Evolutionary conservation across 2,113 vertebrate genomes (phyloP), one percentile per base, ranked within the genome.

Genomic region (Centropristis striata): DNA sequence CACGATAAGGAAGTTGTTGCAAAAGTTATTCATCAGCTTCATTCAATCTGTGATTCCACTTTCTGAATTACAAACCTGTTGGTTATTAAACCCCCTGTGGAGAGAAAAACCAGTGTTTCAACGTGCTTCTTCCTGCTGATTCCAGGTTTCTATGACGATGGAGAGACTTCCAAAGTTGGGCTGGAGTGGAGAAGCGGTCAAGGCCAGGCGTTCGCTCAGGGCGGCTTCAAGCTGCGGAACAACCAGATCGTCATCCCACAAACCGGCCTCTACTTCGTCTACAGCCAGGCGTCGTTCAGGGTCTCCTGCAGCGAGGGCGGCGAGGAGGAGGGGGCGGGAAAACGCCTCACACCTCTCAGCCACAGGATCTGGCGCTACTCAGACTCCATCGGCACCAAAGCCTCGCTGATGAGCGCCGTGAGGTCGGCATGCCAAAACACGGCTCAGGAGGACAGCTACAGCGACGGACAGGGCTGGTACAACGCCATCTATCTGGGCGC

Each of bases 201-300:
- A 8, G 95, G 90, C 51, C 94, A 95, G 65, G 88, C 89, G 0
- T 96, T 96, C 9, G 8, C 72, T 8, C 83, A 90, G 72, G 94
- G 95, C 0, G 92, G 84, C 11, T 80, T 95, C 57, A 0, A 9
- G 7, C 72, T 95, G 57, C 10, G 11, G 3, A 0, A 85, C 2
- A 94, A 94, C 63, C 1, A 85, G 46, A 94, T 96, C 57, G 1
- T 78, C 1, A 88, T 96, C 78, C 93, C 93, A 0, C 49, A 66
- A 0, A 66, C 42, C 0, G 95, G 95, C 47, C 88, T 94, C 3
- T 96, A 94, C 92, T 96, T 95, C 4, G 90, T 96, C 77, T 96
- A 96, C 91, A 95, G 92, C 80, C 95, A 96, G 87, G 94, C 87
- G 0, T 95, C 94, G 2, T 95, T 94, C 85, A 69, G 74, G 4